Conservation (phyloP, 64 coral and sea anemone species). For the Montipora cactus region DNA sequence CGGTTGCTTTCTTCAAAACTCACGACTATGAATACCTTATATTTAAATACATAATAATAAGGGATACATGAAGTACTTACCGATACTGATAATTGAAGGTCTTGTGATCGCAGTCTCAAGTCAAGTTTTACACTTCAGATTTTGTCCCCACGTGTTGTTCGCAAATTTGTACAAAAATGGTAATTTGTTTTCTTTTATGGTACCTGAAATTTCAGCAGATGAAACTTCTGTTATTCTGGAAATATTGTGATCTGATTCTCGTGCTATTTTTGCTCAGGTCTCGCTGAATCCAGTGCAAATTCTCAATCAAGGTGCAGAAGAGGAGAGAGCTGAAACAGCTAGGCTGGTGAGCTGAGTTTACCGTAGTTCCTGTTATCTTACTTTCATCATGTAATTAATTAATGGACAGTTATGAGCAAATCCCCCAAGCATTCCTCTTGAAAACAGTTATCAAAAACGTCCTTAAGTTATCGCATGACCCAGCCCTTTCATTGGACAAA, state of each 20-base stretch:
- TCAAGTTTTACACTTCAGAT: constrained; percentile 4
- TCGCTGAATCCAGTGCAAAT: constrained; percentile 98
- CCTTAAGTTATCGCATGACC: no score
- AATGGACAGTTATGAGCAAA: no score
- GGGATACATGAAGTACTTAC: no score
- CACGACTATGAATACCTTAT: no score
- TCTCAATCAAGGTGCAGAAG: constrained; percentile 92
- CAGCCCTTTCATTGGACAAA: no score
- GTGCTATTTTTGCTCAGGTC: constrained; percentile 66
- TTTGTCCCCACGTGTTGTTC: constrained; percentile 58
- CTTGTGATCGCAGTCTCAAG: constrained; percentile 9
- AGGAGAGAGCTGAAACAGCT: constrained; percentile 93
- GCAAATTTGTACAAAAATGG: constrained; percentile 84
- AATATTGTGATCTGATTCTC: not conserved
- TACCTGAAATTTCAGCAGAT: not conserved
- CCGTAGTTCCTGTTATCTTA: not conserved
- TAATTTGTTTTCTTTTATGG: constrained; percentile 24
- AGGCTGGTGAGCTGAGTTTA: constrained; percentile 71
- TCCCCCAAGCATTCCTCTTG: no score
- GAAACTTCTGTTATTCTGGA: not conserved
- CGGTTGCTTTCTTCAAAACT: no score
- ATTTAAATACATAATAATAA: no score
- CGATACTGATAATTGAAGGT: not conserved
- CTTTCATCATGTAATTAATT: not conserved
- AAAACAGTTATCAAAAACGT: no score